Evolutionary conservation across 2,888 invertebrate species (phyloP), one percentile per base, ranked within the genome.

Genomic region (Adelognathus sp.): DNA sequence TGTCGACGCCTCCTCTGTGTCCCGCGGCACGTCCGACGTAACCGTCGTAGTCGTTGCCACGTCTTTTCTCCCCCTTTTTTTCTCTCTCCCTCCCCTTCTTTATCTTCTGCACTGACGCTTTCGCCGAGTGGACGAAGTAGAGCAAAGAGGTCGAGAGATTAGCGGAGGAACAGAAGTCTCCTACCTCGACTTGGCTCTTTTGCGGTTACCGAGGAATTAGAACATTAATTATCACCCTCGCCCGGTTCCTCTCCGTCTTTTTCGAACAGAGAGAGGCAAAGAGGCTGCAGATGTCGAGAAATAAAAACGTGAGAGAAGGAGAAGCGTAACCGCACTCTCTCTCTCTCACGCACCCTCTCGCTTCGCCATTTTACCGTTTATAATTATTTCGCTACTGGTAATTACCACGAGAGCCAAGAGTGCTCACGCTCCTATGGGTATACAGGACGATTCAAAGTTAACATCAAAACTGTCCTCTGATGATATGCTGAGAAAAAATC

Each of bases 311-410:
- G 46, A 46, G 36, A 9, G n/a, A 21, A 16, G 4, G 44, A 46
- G n/a, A n/a, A n/a, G n/a, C n/a, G n/a, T n/a, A n/a, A n/a, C n/a
- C 21, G 9, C n/a, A 1, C 36, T 36, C 1, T n/a, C 1, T 1
- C 39, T n/a, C n/a, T n/a, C 39, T 14, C 39, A 14, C 6, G 6
- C 21, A 21, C 46, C 21, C 11, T 46, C 11, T 9, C 21, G 4
- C 11, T 11, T 50, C n/a, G 14, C 46, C 64, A 27, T 63, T 44
- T 18, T 21, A 31, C 29, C 46, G 46, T 64, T 71, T 58, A 64
- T 71, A 50, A 76, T 76, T 54, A 67, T 71, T 60, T 50, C 39
- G 18, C n/a, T n/a, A 70, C 56, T 50, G 36, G 56, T 64, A 71
- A 64, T 64, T 58, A 64, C 58, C 50, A 24, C 46, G 31, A 60